Conservation (phyloP, 2,113 vertebrate species). For the Glareola pratincola region DNA sequence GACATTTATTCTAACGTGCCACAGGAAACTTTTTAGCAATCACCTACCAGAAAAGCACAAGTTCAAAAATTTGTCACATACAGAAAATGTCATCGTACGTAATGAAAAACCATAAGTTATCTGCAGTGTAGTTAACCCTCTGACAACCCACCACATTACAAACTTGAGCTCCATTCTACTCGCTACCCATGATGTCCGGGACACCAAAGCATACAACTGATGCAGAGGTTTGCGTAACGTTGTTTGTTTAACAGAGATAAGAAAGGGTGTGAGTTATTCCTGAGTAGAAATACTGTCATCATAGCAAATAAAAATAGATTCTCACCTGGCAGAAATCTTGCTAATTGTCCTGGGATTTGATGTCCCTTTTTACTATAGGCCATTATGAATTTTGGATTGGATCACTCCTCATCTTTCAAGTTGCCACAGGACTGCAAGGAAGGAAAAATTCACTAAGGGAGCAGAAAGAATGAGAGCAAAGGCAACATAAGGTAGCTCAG, state of each 20-base stretch:
- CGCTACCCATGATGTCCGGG: neutral
- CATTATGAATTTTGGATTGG: neutral
- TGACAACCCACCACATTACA: neutral
- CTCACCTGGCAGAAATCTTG: neutral
- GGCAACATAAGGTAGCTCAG: neutral
- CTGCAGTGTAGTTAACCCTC: neutral
- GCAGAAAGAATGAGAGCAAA: neutral
- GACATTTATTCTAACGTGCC: slow-evolving; percentile 8
- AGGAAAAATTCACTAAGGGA: neutral
- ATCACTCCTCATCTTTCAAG: neutral
- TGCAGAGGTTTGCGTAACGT: neutral
- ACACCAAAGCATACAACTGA: neutral
- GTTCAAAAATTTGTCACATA: neutral
- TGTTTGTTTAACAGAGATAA: neutral
- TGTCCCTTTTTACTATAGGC: neutral
- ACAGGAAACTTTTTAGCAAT: neutral
- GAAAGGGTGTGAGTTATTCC: neutral
- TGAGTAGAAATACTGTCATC: neutral
- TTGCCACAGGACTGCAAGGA: neutral
- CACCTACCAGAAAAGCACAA: neutral
- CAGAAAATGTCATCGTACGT: neutral
- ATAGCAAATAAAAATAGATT: neutral
- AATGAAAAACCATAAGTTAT: neutral
- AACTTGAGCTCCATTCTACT: neutral
- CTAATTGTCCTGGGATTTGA: neutral